Evolutionary conservation across 2,113 vertebrate genomes (phyloP).

Genomic region (Pachyramphus minor): DNA sequence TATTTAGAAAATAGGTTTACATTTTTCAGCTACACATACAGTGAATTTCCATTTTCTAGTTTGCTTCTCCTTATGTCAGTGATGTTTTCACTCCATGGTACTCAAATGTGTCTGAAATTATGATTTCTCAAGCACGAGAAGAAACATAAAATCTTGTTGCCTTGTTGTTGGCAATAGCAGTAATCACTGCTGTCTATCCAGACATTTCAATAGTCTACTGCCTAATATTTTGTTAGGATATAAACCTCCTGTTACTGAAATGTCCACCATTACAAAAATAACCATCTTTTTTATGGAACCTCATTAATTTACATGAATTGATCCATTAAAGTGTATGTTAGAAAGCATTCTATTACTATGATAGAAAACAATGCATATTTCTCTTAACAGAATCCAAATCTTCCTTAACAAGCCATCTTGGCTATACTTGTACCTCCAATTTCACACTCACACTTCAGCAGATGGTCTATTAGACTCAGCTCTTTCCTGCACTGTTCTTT

Average conservation of each 20-base stretch:
- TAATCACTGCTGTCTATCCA: background rate
- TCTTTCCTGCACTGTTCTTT: background rate
- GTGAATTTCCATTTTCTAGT: background rate
- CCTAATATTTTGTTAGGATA: background rate
- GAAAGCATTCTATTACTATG: background rate
- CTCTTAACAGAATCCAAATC: background rate
- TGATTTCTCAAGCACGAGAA: background rate
- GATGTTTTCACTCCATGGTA: background rate
- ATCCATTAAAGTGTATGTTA: background rate
- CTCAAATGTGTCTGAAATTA: background rate
- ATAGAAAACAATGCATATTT: background rate
- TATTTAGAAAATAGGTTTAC: constrained; percentile 30
- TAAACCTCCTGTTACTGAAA: background rate
- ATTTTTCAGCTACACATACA: background rate
- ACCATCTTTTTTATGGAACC: background rate
- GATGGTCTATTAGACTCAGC: background rate
- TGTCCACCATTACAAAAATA: background rate
- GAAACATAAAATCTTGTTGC: background rate
- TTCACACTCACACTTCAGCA: background rate
- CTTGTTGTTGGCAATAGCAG: background rate
- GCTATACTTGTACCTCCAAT: background rate
- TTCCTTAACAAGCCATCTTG: background rate
- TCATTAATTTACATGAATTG: background rate
- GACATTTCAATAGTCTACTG: background rate
- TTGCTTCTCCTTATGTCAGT: background rate